Evolutionary conservation across 2,113 vertebrate genomes (phyloP), one percentile per base, ranked within the genome.

Genomic region (Apteryx owenii): DNA sequence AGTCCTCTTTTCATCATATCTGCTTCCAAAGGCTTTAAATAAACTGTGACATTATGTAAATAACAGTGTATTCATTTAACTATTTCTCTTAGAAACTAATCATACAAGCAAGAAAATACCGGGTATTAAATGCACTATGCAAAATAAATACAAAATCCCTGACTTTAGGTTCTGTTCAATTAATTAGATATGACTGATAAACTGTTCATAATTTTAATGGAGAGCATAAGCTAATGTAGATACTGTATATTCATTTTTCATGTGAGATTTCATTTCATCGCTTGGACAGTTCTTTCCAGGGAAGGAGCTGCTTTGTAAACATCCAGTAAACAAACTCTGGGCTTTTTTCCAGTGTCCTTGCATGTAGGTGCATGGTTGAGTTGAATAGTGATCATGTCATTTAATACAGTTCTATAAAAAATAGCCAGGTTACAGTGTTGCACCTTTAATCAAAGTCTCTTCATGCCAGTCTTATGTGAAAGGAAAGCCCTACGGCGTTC

Each of bases 21-120:
- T 81, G 85, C 71, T 85, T 93, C 95, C 95, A 97, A 95, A 96
- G 78, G 64, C 85, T 96, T 97, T 92, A 96, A 96, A 96, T 95
- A 96, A 97, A 97, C 70, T 93, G 91, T 92, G 95, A 80, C 66
- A 75, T 90, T 91, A 88, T 89, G 26, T 78, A 89, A 94, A 97
- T 56, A 81, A 70, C 42, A 93, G 83, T 79, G 72, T 73, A 93
- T 88, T 85, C 90, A 81, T 97, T 95, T 94, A 93, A 96, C 53
- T 81, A 88, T 88, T 95, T 96, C 75, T 89, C 70, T 88, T 79
- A 90, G 75, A 70, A 75, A 50, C 80, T 44, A 69, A 72, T 78
- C 68, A 48, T 64, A 77, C 70, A 94, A 85, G 87, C 18, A 73
- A 84, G 78, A 89, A 84, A 91, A 73, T 85, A 82, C 50, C 2